Evolutionary conservation across 2,113 vertebrate species (phyloP), one percentile per base, ranked within the genome.

Genomic region (Toxotes chatareus): DNA sequence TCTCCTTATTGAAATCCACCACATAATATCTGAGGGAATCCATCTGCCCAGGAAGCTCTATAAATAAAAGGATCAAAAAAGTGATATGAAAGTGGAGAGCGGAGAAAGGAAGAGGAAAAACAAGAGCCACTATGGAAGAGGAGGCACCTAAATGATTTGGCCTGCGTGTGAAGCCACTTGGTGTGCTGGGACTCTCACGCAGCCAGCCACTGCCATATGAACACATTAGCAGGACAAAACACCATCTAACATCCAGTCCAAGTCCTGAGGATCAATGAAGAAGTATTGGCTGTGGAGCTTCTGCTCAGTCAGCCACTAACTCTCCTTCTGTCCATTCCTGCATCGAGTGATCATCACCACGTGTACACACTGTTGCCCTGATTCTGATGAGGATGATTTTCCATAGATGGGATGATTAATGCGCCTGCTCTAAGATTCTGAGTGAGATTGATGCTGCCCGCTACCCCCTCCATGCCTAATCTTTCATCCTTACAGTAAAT

Each of bases 401-500:
- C 86, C 83, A 36, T 88, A 87, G 91, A 93, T 91, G 89, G 80
- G 88, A 89, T 94, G 94, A 95, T 93, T 90, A 92, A 94, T 93
- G 93, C 76, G 74, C 85, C 90, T 79, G 82, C 79, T 91, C 87
- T 44, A 83, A 90, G 91, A 91, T 85, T 87, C 80, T 94, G 94
- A 95, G 92, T 94, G 93, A 95, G 95, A 95, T 94, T 94, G 94
- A 95, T 95, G 90, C 83, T 40, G 84, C 89, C 88, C 75, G 71
- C 90, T 88, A 87, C 85, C 88, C 92, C 91, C 88, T 88, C 93
- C 86, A 85, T 83, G 82, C 82, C 89, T 91, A 93, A 95, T 95
- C 94, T 93, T 95, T 95, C 95, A 95, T 95, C 91, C 91, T 95
- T 94, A 95, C 88, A 90, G 90, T 93, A 94, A 95, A 93, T 91